phyloP scores from a whole-genome alignment of 2,888 invertebrate genomes.

The Drosophila differens region DNA sequence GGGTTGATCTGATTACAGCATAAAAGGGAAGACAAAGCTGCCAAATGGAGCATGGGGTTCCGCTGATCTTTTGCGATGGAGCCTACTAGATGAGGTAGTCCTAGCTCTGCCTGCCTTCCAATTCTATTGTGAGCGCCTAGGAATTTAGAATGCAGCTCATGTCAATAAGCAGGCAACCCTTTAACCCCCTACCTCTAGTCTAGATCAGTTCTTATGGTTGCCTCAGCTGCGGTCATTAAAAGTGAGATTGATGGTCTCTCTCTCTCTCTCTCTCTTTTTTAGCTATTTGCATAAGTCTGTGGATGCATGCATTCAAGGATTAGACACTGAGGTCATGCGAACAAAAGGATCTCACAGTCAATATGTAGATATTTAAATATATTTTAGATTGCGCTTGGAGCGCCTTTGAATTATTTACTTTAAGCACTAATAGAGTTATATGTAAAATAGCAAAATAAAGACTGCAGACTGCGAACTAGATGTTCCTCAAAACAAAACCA shows the following conservation, averaged over 20 bases:
- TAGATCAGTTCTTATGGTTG: slow-evolving; percentile 22
- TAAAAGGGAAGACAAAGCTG: slow-evolving; percentile 19
- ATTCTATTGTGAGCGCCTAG: slow-evolving; percentile 35
- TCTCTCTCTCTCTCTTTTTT: background rate
- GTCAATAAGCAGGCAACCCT: slow-evolving; percentile 47
- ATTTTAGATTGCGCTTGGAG: slow-evolving; percentile 5
- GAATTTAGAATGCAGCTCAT: slow-evolving; percentile 69
- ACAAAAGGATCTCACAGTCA: slow-evolving; percentile 49
- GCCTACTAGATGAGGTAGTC: slow-evolving; percentile 26
- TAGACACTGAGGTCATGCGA: slow-evolving; percentile 61
- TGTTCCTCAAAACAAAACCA: too few species aligned
- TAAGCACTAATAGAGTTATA: background rate
- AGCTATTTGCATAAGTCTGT: slow-evolving; percentile 65
- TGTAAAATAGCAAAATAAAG: slow-evolving; percentile 6
- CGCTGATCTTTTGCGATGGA: slow-evolving; percentile 41
- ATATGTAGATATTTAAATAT: slow-evolving; percentile 24
- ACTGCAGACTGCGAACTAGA: too few species aligned
- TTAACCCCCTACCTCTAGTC: slow-evolving; percentile 12
- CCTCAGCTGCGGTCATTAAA: slow-evolving; percentile 53
- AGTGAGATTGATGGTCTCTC: slow-evolving; percentile 68
- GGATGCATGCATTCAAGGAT: slow-evolving; percentile 31
- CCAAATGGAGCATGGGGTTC: slow-evolving; percentile 3
- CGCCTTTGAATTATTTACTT: slow-evolving; percentile 23
- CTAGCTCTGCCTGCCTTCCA: background rate
- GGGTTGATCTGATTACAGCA: slow-evolving; percentile 54